Evolutionary conservation across 2,888 invertebrate genomes (phyloP).

Genomic region (Fabriciana adippe): DNA sequence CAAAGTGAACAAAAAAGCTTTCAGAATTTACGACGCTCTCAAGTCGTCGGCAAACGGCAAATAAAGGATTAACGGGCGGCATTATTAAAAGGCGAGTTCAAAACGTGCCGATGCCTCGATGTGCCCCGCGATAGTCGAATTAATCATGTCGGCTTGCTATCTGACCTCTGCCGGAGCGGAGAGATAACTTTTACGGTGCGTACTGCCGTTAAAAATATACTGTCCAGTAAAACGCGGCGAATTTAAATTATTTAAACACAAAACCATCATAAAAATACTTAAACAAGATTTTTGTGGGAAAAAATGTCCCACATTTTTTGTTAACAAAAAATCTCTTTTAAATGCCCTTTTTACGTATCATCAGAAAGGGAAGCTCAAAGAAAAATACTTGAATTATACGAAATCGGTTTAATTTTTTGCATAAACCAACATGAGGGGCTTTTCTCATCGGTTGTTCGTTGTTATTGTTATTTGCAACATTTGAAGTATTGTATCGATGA

Average conservation of each 20-base stretch:
- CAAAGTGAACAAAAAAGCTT: constrained; percentile 22
- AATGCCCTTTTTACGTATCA: constrained; percentile 1
- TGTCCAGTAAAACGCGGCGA: neutral
- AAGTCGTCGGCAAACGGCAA: constrained; percentile 20
- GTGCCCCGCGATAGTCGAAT: constrained; percentile 22
- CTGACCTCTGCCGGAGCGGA: constrained; percentile 1
- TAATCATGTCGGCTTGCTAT: constrained; percentile 22
- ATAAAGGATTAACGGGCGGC: constrained; percentile 26
- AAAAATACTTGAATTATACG: neutral
- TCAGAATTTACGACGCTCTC: constrained; percentile 17
- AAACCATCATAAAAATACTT: constrained; percentile 13
- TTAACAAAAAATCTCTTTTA: constrained; percentile 9
- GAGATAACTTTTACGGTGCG: constrained; percentile 19
- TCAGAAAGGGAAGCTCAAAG: neutral
- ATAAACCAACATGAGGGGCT: neutral
- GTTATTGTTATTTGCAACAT: too few species aligned
- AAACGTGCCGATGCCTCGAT: constrained; percentile 29
- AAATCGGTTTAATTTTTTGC: constrained; percentile 2
- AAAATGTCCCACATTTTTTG: constrained; percentile 4
- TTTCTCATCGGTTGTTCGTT: too few species aligned
- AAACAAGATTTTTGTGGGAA: constrained; percentile 16
- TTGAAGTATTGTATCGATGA: too few species aligned
- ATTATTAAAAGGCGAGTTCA: constrained; percentile 23
- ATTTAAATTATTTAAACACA: constrained; percentile 15
- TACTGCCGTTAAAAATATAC: constrained; percentile 10